Evolutionary conservation across 2,797 vertebrate genomes (phyloP), one percentile per base, ranked within the genome.

Genomic region (Enoplosus armatus): DNA sequence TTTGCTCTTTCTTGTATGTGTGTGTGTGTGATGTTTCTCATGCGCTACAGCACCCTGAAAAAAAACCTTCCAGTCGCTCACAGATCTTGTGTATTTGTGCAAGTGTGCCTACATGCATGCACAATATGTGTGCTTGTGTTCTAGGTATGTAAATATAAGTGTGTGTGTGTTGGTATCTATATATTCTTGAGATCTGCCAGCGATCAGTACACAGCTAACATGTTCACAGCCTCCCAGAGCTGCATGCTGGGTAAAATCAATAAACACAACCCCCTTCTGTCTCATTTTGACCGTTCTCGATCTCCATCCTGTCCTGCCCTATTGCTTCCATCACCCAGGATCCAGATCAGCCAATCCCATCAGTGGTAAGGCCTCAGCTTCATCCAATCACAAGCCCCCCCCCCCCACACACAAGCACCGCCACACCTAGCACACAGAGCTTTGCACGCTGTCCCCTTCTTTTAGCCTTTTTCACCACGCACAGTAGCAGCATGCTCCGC

Each of bases 261-360:
- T 80, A 69, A 87, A 79, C 87, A 85, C 82, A 73, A 87, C 61
- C 82, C 82, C 87, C 77, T 86, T 90, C 74, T 93, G 89, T 93
- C 83, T 92, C 91, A 95, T 91, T 93, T 88, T 95, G 93, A 95
- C 93, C 77, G 83, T 88, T 91, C 87, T 92, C 87, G 85, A 91
- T 95, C 87, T 94, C 90, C 92, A 91, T 96, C 87, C 96, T 97
- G 96, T 98, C 96, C 95, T 94, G 95, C 96, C 96, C 92, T 92
- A 93, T 95, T 95, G 96, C 97, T 95, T 93, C 95, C 97, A 95
- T 96, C 96, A 93, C 93, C 95, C 97, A 99, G 98, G 98, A 99
- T 99, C 98, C 96, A 98, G 98, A 97, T 99, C 98, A 95, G 98
- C 98, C 95, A 99, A 99, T 96, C 97, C 98, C 93, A 97, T 97